Evolutionary conservation across 2,797 vertebrate genomes (phyloP), one percentile per base, ranked within the genome.

Genomic region (Typhlichthys subterraneus): DNA sequence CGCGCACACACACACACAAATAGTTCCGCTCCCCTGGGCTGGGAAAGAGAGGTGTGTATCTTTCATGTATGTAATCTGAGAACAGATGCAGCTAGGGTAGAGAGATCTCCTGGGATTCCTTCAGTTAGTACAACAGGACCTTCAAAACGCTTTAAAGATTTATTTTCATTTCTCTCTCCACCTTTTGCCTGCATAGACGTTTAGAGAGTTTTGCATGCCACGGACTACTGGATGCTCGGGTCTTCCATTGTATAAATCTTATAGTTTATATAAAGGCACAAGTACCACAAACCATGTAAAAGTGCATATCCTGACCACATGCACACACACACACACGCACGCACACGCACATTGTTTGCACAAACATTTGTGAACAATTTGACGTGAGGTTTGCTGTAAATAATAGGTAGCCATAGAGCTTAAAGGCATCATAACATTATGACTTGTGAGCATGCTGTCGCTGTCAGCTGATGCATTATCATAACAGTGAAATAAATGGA

Each of bases 21-120:
- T 3, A 56, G 53, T 55, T 67, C 67, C 48, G 61, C 58, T 71
- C 61, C 53, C 57, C 31, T 67, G 61, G 23, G 75, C 53, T 50
- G 75, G 76, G 73, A 82, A 76, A 76, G 72, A 57, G 71, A 77
- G 71, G 63, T 79, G 70, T 57, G 58, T 56, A 60, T 72, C 72
- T 66, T 42, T 76, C 61, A 53, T 71, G 38, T 69, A 54, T 55
- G 59, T 81, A 83, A 85, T 77, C 63, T 77, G 45, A 81, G 73
- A 85, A 57, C 13, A 74, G 63, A 71, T 67, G 73, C 80, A 74
- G 76, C 59, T 77, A 79, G 72, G 82, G 73, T 67, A 19, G 23
- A 62, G 51, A 56, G 48, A 51, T 51, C 50, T 51, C 11, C 38
- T 61, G 61, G 33, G 72, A 73, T 82, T 82, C 86, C 66, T 70